A percentile compares a stretch with the other conserved stretches of the same genome.
Evolutionary conservation across 2,797 vertebrate species (phyloP).

Genomic region (Gephyroberyx darwinii): DNA sequence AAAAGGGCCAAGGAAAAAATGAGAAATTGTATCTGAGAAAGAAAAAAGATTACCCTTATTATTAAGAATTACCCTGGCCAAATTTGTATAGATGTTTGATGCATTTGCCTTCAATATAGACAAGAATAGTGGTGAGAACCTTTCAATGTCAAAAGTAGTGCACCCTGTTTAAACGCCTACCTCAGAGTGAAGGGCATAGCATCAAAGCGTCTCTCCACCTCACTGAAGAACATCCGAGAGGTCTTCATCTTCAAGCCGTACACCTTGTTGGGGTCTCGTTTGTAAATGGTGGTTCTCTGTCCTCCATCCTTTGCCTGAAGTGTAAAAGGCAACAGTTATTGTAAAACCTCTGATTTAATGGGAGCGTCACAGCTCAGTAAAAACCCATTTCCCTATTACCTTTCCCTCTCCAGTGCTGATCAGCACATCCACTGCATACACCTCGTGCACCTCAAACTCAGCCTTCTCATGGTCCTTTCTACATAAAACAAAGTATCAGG

Average conservation of each 20-base stretch:
- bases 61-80: neutral
- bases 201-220: constrained; percentile 95
- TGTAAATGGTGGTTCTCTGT: constrained; percentile 97
- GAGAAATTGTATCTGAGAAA: neutral
- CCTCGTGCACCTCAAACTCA: constrained; percentile 97
- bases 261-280: constrained; percentile 95
- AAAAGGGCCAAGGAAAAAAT: too few species aligned
- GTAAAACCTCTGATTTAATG: too few species aligned
- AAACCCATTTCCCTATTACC: constrained; percentile 74
- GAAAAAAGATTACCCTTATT: neutral
- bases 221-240: constrained; percentile 96
- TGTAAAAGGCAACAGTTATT: neutral
- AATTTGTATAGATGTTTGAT: neutral
- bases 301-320: constrained; percentile 92
- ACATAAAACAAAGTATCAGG: constrained; percentile 10
- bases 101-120: neutral
- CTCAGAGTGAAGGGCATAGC: constrained; percentile 98
- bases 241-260: constrained; percentile 99
- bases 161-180: constrained; percentile 67
- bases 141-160: neutral
- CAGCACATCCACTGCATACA: constrained; percentile 96
- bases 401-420: constrained; percentile 98
- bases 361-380: rapidly evolving
- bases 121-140: neutral
- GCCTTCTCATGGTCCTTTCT: constrained; percentile 99